Conservation (phyloP, 92 coral and sea anemone genomes). For the Ricordea florida region DNA sequence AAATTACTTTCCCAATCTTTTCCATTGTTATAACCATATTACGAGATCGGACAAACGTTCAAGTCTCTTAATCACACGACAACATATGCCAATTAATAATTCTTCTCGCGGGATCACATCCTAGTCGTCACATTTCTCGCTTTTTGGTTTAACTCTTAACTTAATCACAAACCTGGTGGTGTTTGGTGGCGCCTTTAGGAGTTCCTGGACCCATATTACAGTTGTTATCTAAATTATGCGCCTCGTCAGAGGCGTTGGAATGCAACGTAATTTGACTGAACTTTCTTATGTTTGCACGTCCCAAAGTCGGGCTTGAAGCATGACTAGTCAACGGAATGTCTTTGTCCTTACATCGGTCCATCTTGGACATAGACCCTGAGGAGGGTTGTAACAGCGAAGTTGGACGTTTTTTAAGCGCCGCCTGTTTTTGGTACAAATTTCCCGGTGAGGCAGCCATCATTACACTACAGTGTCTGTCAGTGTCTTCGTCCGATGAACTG, state of each 20-base stretch:
- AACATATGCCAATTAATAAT: not conserved
- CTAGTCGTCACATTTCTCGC: not conserved
- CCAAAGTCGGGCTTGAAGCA: not conserved
- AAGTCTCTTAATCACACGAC: too few relatives aligned
- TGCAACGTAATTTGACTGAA: slow-evolving; percentile 19
- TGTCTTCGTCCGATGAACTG: too few relatives aligned
- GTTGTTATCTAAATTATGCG: not conserved
- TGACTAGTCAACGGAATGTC: slow-evolving; percentile 2
- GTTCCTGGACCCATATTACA: not conserved
- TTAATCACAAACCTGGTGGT: slow-evolving; percentile 20
- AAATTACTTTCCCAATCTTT: too few relatives aligned
- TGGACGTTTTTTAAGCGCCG: slow-evolving; percentile 7
- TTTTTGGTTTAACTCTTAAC: not conserved
- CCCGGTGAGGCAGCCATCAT: slow-evolving; percentile 20
- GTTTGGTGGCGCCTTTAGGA: not conserved
- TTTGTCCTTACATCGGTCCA: not conserved
- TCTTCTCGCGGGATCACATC: not conserved
- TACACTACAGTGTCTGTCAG: too few relatives aligned
- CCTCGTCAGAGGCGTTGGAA: slow-evolving; percentile 15
- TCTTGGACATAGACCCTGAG: not conserved
- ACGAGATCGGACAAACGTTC: too few relatives aligned
- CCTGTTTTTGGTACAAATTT: slow-evolving; percentile 25
- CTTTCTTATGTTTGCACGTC: slow-evolving; percentile 7
- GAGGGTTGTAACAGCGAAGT: slow-evolving; percentile 9
- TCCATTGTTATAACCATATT: too few relatives aligned